Evolutionary conservation across 2,113 vertebrate species (phyloP), one percentile per base, ranked within the genome.

Genomic region (Peromyscus leucopus): DNA sequence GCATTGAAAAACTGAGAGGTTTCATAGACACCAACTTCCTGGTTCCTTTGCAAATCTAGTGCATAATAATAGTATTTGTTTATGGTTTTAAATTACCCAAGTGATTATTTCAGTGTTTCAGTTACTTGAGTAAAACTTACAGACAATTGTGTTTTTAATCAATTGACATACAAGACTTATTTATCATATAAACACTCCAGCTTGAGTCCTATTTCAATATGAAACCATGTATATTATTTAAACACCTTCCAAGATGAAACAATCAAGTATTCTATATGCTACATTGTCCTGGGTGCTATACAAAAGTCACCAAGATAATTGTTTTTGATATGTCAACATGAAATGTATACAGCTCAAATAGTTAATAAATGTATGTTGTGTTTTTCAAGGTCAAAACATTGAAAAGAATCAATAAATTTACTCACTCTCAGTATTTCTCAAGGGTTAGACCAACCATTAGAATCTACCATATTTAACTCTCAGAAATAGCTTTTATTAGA

Each of bases 261-360:
- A 90, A 89, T 51, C 26, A 65, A 92, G 7, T 87, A 3, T 42
- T 94, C 6, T 57, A 5, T 31, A 36, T 83, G n/a, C 7, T 82
- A 39, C 1, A 42, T 83, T 95, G 69, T 74, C 83, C 90, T 59
- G 28, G 55, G 63, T 95, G 12, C 26, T 88, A 7, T 74, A 83
- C 4, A 87, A 84, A 89, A 36, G 28, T 74, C 4, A 89, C 26
- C 36, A 85, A 88, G 36, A 85, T 59, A 36, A 61, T 90, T 90
- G 48, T 84, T 92, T 96, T 93, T 96, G 31, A 65, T 67, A 46
- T 61, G 16, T 63, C 24, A 95, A 84, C 89, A 92, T 65, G 10
- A 94, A 89, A 65, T 57, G 2, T 36, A 63, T 63, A 7, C 80
- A 24, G 11, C 79, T 97, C 69, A 63, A 17, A 90, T 15, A 22